phyloP scores from a whole-genome alignment of 2,113 vertebrate species.

The Pseudopodoces humilis region DNA sequence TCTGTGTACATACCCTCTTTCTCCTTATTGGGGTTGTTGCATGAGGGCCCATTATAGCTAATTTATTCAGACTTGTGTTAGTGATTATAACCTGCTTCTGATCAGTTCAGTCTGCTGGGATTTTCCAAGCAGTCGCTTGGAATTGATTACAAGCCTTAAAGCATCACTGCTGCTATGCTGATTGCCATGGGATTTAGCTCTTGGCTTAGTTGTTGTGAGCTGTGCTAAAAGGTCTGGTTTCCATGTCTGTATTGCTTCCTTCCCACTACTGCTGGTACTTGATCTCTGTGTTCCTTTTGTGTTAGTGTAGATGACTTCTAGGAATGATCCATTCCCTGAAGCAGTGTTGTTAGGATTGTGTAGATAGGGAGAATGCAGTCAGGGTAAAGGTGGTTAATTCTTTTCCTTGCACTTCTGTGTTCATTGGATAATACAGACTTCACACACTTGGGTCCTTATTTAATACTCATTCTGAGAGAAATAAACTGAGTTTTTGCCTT shows the following conservation, averaged over 20 bases:
- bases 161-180: slow-evolving; percentile 12
- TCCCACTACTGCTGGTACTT: neutral
- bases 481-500: neutral
- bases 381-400: neutral
- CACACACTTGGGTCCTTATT: neutral
- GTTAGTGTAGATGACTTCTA: neutral
- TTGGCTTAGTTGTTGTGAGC: slow-evolving; percentile 23
- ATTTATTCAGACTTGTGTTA: slow-evolving; percentile 28
- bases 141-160: slow-evolving; percentile 56
- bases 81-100: slow-evolving; percentile 8
- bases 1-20: neutral
- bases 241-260: neutral
- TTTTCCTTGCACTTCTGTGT: neutral
- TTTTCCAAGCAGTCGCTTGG: slow-evolving; percentile 31
- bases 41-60: neutral
- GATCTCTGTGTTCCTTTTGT: neutral
- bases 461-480: neutral
- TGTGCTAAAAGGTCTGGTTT: slow-evolving; percentile 29
- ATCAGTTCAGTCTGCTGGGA: slow-evolving; percentile 22
- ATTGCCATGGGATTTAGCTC: slow-evolving; percentile 43
- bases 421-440: neutral
- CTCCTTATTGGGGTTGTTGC: slow-evolving; percentile 2
- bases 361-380: neutral
- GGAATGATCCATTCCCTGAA: neutral
- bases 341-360: neutral